These are phyloP conservation scores for Mola mola DNA, from an alignment of 2,113 vertebrate species.

Conservation along the genomic window DNA sequence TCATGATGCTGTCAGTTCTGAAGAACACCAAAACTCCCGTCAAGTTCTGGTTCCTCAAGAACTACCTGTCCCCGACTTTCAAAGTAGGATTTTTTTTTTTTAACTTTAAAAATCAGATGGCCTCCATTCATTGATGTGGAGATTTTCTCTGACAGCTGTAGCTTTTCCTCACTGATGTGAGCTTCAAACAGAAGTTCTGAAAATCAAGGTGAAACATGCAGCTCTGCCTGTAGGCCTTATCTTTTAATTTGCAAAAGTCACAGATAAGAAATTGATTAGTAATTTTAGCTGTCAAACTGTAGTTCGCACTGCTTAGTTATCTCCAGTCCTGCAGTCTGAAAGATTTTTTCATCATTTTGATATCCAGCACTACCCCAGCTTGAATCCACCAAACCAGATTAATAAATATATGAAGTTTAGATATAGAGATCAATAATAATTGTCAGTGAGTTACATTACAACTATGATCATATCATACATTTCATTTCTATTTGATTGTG, in stretches of 20 bases:
- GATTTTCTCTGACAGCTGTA: slow-evolving; percentile 31
- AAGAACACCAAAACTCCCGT: slow-evolving; percentile 96
- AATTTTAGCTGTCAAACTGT: background rate
- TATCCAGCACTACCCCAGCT: too few relatives aligned
- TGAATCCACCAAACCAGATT: too few relatives aligned
- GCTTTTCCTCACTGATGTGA: slow-evolving; percentile 4
- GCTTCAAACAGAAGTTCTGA: slow-evolving; percentile 17
- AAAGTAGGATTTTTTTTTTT: slow-evolving; percentile 84
- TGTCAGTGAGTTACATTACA: too few relatives aligned
- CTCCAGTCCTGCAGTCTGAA: background rate
- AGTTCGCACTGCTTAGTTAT: background rate
- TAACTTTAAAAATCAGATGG: background rate
- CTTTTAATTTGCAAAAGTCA: background rate
- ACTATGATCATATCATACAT: too few relatives aligned
- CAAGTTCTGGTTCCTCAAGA: slow-evolving; percentile 99
- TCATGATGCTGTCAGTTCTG: slow-evolving; percentile 99
- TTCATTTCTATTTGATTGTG: too few relatives aligned
- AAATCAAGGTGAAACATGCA: too few relatives aligned
- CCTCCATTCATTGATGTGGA: slow-evolving; percentile 12
- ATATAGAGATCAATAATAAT: too few relatives aligned
- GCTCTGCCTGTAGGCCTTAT: background rate
- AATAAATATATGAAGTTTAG: too few relatives aligned
- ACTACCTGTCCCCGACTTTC: slow-evolving; percentile 97
- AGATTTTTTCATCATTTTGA: too few relatives aligned
- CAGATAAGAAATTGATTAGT: background rate